Percentiles rank a stretch among this genome's conserved stretches.
Evolutionary conservation across 2,797 vertebrate species (phyloP).

Genomic region (Coluber constrictor): DNA sequence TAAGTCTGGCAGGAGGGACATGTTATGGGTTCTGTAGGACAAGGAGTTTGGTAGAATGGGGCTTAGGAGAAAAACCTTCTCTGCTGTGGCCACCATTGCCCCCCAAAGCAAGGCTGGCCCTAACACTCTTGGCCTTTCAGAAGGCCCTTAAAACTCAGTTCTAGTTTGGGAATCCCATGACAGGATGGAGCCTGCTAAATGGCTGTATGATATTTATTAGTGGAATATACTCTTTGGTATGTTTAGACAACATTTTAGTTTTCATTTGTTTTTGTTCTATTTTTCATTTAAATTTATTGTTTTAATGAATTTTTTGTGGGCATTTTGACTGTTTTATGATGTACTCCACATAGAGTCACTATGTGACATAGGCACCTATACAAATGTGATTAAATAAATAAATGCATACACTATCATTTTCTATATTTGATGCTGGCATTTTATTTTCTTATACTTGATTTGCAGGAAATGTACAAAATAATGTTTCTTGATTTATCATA

Average conservation of each 20-base stretch:
- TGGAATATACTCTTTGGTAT: neutral
- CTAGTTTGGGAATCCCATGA: neutral
- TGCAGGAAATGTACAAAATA: neutral
- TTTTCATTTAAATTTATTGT: neutral
- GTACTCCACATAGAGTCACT: neutral
- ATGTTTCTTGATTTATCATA: neutral
- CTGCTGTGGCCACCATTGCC: neutral
- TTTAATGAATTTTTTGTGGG: neutral
- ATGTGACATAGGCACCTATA: neutral
- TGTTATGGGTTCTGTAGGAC: neutral
- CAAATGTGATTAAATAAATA: neutral
- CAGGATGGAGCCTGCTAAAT: neutral
- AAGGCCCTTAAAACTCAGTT: neutral
- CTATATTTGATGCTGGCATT: neutral
- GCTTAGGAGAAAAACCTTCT: neutral
- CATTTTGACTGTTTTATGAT: neutral
- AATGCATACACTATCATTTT: neutral
- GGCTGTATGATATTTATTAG: neutral
- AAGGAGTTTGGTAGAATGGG: neutral
- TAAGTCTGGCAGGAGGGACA: neutral
- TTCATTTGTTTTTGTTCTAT: neutral
- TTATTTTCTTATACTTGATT: neutral
- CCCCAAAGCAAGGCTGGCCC: neutral
- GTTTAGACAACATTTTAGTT: neutral
- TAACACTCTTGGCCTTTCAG: neutral